These are phyloP conservation scores for Falcunculus frontatus DNA, from an alignment of 2,113 vertebrate species.

Conservation along the genomic window DNA sequence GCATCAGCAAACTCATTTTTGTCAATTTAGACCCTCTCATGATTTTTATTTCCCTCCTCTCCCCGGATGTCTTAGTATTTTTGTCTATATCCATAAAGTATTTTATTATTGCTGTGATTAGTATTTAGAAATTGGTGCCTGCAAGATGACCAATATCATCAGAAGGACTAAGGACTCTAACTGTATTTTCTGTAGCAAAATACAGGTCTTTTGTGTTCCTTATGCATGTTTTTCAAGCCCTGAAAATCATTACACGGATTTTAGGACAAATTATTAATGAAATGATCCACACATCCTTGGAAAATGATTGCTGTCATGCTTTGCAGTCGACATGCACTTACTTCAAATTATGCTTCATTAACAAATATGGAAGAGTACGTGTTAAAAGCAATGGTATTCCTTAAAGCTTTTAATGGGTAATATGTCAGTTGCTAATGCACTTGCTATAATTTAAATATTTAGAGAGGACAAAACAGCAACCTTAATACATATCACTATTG, in stretches of 20 bases:
- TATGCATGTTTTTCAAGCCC: neutral
- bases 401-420: constrained; percentile 9
- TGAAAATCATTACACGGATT: neutral
- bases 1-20: neutral
- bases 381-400: neutral
- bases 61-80: neutral
- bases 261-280: neutral
- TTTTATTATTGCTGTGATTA: neutral
- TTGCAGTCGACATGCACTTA: neutral
- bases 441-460: neutral
- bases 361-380: neutral
- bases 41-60: neutral
- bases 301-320: neutral
- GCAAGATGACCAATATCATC: neutral
- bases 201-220: neutral
- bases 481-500: neutral
- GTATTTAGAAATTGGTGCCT: constrained; percentile 19
- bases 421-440: neutral
- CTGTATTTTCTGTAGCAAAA: neutral
- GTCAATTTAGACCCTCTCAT: neutral
- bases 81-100: neutral
- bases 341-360: constrained; percentile 7
- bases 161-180: neutral
- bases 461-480: neutral
- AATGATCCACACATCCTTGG: neutral